Conservation (phyloP, 2,797 vertebrate genomes). For the Phoeniculus purpureus region DNA sequence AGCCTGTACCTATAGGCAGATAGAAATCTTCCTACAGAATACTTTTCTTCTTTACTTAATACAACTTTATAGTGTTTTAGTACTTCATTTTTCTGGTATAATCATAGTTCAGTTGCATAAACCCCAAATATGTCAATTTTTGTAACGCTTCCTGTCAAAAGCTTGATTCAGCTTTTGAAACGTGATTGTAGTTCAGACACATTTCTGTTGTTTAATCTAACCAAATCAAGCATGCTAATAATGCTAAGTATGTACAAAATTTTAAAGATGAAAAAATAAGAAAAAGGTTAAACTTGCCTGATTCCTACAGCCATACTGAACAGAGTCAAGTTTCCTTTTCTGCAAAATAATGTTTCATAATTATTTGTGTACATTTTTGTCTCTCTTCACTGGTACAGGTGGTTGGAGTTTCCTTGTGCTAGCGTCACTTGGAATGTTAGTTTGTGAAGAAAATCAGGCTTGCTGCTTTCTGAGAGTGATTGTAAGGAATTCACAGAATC, state of each 20-base stretch:
- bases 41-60: neutral
- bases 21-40: neutral
- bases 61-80: neutral
- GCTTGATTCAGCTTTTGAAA: slow-evolving; percentile 3
- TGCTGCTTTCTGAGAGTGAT: neutral
- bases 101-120: neutral
- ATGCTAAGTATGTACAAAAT: neutral
- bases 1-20: neutral
- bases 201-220: neutral
- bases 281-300: neutral
- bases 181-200: neutral
- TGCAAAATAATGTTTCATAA: neutral
- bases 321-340: neutral
- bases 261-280: neutral
- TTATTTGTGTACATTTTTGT: neutral
- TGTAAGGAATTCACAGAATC: neutral
- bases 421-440: neutral
- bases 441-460: neutral
- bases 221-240: neutral
- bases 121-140: neutral
- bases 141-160: neutral
- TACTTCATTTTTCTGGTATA: neutral
- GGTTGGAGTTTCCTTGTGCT: neutral
- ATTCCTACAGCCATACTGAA: neutral
- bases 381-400: neutral